A percentile compares a stretch with the other conserved stretches of the same genome.
phyloP scores from a whole-genome alignment of 2,888 invertebrate genomes.

The Drosophila fungiperda region DNA sequence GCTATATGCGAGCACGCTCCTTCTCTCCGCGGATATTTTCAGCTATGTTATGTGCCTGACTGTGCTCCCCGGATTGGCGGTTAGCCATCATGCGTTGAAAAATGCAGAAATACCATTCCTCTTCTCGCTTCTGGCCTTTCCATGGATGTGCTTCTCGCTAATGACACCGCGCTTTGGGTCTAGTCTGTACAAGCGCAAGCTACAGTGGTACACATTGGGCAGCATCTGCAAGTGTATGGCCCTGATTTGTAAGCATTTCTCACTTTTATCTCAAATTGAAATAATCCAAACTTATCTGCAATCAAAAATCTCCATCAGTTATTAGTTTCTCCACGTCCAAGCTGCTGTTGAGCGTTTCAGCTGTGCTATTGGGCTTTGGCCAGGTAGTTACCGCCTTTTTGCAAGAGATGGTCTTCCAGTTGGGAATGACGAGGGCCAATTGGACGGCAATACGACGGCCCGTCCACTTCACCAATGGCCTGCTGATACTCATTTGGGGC shows the following conservation, averaged over 20 bases:
- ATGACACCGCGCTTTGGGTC: constrained; percentile 85
- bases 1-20: constrained; percentile 83
- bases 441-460: constrained; percentile 83
- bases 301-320: constrained; percentile 60
- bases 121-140: constrained; percentile 84
- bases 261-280: not conserved
- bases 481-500: constrained; percentile 83
- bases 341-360: constrained; percentile 83
- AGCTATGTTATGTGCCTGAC: constrained; percentile 85
- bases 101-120: constrained; percentile 85
- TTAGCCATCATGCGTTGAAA: constrained; percentile 83
- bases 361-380: constrained; percentile 84
- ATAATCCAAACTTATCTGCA: not conserved
- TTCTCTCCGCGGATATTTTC: constrained; percentile 83
- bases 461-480: constrained; percentile 83
- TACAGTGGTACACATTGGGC: constrained; percentile 84
- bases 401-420: constrained; percentile 84
- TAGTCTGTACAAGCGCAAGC: constrained; percentile 82
- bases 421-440: constrained; percentile 83
- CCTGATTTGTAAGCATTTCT: constrained; percentile 79
- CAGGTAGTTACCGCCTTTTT: constrained; percentile 84
- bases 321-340: constrained; percentile 84
- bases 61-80: constrained; percentile 83
- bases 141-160: constrained; percentile 85
- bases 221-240: constrained; percentile 83